Percentiles rank a stretch among this genome's conserved stretches.
Conservation (phyloP, 1,140 invertebrate genomes). For the Lasaia peninsularis region DNA sequence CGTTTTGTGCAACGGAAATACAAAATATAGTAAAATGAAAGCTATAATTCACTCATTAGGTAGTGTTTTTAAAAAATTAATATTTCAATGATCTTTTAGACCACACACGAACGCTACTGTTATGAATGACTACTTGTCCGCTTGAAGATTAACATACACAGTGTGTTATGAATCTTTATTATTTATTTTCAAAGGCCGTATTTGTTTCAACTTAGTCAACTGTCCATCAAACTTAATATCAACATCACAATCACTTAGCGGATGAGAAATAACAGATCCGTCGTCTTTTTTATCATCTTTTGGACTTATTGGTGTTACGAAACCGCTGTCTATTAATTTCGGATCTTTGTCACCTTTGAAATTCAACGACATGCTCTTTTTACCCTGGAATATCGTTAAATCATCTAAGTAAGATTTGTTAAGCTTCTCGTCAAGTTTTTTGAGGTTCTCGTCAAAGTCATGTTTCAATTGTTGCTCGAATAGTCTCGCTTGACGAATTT, state of each 20-base stretch:
- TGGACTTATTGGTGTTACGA: constrained; percentile 55
- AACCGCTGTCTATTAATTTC: constrained; percentile 53
- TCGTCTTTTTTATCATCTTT: constrained; percentile 41
- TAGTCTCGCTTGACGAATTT: constrained; percentile 78
- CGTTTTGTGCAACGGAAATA: no score
- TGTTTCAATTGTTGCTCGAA: constrained; percentile 70
- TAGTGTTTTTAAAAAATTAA: no score
- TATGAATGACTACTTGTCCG: no score
- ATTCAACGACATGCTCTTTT: constrained; percentile 59
- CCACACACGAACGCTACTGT: no score
- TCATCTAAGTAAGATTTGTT: constrained; percentile 54
- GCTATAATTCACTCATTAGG: no score
- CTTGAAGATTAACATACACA: background rate
- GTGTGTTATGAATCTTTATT: background rate
- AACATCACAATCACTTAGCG: constrained; percentile 74
- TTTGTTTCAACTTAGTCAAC: constrained; percentile 68
- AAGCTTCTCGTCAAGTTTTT: constrained; percentile 53
- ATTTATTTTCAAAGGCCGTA: constrained; percentile 42
- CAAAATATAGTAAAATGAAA: no score
- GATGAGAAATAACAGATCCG: constrained; percentile 66
- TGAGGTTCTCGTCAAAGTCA: constrained; percentile 71
- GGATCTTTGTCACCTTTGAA: constrained; percentile 41
- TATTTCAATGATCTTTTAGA: no score
- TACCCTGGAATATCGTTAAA: constrained; percentile 46
- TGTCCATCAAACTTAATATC: constrained; percentile 74